Evolutionary conservation across 2,888 invertebrate species (phyloP), one percentile per base, ranked within the genome.

Genomic region (Synanthedon tipuliformis): DNA sequence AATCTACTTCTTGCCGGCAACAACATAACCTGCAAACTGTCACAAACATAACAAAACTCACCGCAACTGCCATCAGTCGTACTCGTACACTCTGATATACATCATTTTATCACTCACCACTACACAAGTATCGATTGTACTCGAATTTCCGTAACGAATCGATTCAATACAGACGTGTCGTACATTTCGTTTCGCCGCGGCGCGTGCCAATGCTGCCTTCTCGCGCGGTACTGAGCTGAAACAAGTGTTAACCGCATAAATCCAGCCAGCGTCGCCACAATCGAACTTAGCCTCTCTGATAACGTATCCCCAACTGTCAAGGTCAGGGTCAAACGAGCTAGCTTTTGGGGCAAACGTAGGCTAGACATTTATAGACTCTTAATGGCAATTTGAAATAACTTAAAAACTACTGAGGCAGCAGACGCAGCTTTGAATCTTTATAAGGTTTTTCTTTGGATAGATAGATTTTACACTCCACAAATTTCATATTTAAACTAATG

Each of bases 191-290:
- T 8, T 55, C 58, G 55, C 55, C 54, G 51, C 55, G 57, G 56
- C 60, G 57, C 59, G 61, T 66, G 63, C 59, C 63, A 59, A 56
- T 63, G 55, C 52, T 63, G 68, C 64, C 62, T 57, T 55, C 63
- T 56, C 62, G 58, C 67, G 65, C 60, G 61, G 59, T 53, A 69
- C 73, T 69, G 69, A 61, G 55, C 50, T 40, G 48, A 45, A 12
- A 51, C 45, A 50, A 52, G 45, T 40, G 54, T 15, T 48, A 41
- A 11, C 48, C 13, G 50, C 54, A 53, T 50, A 54, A 45, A 52
- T 40, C 48, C 56, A 56, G 57, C 55, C 60, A 58, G 57, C 60
- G 59, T 57, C 60, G 59, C 59, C 58, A 40, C 63, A 60, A 65
- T 65, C 62, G 61, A 64, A 51, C 56, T 52, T 40, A 45, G 45